Evolutionary conservation across 2,113 vertebrate genomes (phyloP), one percentile per base, ranked within the genome.

Genomic region (Narcine bancroftii): DNA sequence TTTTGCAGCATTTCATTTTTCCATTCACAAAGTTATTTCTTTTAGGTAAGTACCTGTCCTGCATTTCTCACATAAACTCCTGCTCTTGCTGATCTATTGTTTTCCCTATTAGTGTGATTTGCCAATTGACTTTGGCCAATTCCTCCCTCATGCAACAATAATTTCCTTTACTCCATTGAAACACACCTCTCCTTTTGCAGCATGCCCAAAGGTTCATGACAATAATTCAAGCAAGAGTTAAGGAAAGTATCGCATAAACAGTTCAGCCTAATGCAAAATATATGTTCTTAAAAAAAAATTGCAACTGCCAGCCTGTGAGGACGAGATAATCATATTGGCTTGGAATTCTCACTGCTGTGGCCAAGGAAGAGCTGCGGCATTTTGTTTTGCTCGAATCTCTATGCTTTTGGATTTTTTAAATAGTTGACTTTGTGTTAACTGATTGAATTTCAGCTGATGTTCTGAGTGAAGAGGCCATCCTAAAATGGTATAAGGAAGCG

Each of bases 401-500:
- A n/a, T 92, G 53, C 15, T 66, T 85, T 77, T 45, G 63, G 85
- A 53, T 26, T 60, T 72, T 36, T 75, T 75, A 9, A 83, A 75
- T 92, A 63, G 0, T 0, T 72, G 42, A 50, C 92, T 56, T 93
- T 93, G 26, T 83, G 81, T 93, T 91, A 4, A 56, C 81, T 94
- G 36, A 0, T 94, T 95, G 63, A 71, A 69, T 95, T 95, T 29
- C 94, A 98, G 97, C 97, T 65, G 97, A 98, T 79, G 97, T 98
- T 92, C 95, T 98, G 94, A 97, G 97, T 93, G 98, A 98, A 95
- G 97, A 97, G 95, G 97, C 97, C 83, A 97, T 98, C 92, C 92
- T 98, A 93, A 98, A 97, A 93, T 98, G 97, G 97, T 97, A 98
- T 94, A 98, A 97, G 95, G 97, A 98, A 89, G 96, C 96, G 2